Conservation (phyloP, 92 coral and sea anemone genomes). For the Actinostola sp. region DNA sequence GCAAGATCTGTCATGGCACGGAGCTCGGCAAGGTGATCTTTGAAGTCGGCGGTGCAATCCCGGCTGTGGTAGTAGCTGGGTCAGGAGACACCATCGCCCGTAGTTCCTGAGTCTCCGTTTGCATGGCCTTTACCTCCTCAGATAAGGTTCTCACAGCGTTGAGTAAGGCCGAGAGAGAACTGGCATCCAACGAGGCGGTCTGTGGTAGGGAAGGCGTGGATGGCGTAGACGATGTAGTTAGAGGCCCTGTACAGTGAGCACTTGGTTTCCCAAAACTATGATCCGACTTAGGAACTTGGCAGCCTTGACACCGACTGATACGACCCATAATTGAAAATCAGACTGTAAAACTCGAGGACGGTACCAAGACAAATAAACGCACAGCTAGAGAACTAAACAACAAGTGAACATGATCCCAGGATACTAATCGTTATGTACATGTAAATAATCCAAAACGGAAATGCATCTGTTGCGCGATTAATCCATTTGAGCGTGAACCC, state of each 20-base stretch:
- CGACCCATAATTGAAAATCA: slow-evolving; percentile 19
- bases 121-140: slow-evolving; percentile 13
- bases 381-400: too few species aligned
- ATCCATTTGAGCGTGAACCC: too few species aligned
- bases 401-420: too few species aligned
- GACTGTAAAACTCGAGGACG: too few species aligned
- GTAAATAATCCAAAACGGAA: too few species aligned
- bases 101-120: slow-evolving; percentile 11
- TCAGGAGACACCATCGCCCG: slow-evolving; percentile 9
- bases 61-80: background rate
- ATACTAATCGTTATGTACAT: too few species aligned
- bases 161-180: background rate
- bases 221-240: background rate
- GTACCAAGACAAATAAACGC: too few species aligned
- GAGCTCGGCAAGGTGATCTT: slow-evolving; percentile 21
- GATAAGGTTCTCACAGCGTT: slow-evolving; percentile 6
- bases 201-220: background rate
- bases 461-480: too few species aligned
- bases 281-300: background rate
- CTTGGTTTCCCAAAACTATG: slow-evolving; percentile 17
- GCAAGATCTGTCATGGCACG: slow-evolving; percentile 25
- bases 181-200: slow-evolving; percentile 1
- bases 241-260: slow-evolving; percentile 14
- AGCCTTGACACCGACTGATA: slow-evolving; percentile 29
- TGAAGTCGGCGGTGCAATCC: background rate